phyloP scores from a whole-genome alignment of 23 tunicate genomes.

The Ciona savignyi region DNA sequence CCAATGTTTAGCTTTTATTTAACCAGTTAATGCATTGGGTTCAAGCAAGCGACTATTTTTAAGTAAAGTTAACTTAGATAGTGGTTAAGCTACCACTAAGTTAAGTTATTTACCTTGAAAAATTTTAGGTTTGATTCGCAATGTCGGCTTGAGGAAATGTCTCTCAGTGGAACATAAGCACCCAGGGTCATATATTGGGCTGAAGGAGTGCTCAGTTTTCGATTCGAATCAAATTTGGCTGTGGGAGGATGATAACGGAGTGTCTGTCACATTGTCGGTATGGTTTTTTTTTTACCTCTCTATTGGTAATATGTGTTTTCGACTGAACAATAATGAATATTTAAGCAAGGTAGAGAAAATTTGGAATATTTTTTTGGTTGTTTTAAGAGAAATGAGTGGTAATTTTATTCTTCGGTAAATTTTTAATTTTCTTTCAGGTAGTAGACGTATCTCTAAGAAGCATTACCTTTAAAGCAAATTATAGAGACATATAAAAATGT shows the following conservation, averaged over 20 bases:
- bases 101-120: background rate
- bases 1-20: too few relatives aligned
- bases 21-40: too few relatives aligned
- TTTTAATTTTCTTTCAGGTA: background rate
- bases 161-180: constrained; percentile 9
- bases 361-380: background rate
- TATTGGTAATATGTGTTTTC: background rate
- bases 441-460: too few relatives aligned
- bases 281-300: background rate
- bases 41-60: background rate
- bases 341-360: background rate
- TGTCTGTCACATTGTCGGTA: constrained; percentile 11
- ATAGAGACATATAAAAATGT: too few relatives aligned
- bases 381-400: background rate
- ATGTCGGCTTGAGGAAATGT: constrained; percentile 27
- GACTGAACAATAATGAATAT: background rate
- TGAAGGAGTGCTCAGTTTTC: constrained; percentile 8
- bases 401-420: background rate
- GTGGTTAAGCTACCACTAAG: background rate
- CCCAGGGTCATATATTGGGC: constrained; percentile 4
- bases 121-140: constrained; percentile 17
- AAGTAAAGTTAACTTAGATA: background rate
- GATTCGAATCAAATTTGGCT: constrained; percentile 13
- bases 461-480: too few relatives aligned
- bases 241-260: constrained; percentile 19